Evolutionary conservation across 2,888 invertebrate species (phyloP).

Genomic region (Flabesymbios commensalis): DNA sequence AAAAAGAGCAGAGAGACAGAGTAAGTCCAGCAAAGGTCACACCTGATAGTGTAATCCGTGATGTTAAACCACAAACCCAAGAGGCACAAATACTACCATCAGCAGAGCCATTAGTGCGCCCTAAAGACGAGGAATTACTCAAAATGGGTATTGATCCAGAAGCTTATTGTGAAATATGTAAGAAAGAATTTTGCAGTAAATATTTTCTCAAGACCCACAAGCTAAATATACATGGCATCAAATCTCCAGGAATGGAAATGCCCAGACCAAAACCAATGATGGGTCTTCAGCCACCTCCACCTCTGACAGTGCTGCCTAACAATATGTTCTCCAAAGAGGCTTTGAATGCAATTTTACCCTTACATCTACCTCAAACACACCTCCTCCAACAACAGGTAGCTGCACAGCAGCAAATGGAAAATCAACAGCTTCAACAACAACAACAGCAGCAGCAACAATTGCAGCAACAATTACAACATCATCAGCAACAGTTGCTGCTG

Average conservation of each 20-base stretch:
- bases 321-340: background rate
- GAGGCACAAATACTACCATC: background rate
- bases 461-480: background rate
- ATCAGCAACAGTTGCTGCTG: too few relatives aligned
- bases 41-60: background rate
- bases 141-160: slow-evolving; percentile 61
- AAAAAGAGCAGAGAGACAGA: slow-evolving; percentile 31
- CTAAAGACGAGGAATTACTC: slow-evolving; percentile 19
- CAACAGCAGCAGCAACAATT: background rate
- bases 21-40: background rate
- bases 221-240: slow-evolving; percentile 94
- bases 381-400: background rate
- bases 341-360: background rate
- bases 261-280: too few relatives aligned
- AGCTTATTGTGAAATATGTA: slow-evolving; percentile 72
- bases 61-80: background rate
- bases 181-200: slow-evolving; percentile 97
- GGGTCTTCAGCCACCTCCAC: too few relatives aligned
- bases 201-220: slow-evolving; percentile 97
- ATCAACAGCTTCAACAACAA: background rate
- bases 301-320: too few relatives aligned
- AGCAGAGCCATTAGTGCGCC: slow-evolving; percentile 1
- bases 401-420: background rate
- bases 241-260: too few relatives aligned
- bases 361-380: background rate